phyloP scores from a whole-genome alignment of 2,797 vertebrate species.

The Hippopotamyrus pictus region DNA sequence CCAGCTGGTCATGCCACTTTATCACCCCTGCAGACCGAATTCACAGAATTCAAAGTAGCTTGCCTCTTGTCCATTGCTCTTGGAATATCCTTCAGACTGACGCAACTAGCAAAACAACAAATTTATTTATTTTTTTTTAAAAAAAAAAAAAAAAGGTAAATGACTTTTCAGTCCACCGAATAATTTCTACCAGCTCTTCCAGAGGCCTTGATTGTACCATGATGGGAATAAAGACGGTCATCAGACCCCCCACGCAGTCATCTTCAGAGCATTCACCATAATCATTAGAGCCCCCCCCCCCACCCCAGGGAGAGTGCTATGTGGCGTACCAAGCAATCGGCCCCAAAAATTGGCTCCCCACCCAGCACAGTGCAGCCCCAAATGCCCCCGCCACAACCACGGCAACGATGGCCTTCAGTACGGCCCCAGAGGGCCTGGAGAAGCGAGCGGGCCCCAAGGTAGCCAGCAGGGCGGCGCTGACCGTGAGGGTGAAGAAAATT shows the following conservation, averaged over 20 bases:
- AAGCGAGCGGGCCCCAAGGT: constrained; percentile 77
- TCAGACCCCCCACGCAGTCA: constrained; percentile 20
- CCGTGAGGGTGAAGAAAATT: constrained; percentile 83
- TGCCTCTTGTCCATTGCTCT: constrained; percentile 24
- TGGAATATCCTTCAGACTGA: constrained; percentile 18
- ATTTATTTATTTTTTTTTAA: not conserved
- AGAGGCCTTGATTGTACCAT: constrained; percentile 18
- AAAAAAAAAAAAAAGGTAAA: not conserved
- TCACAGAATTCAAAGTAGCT: constrained; percentile 28
- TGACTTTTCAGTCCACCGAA: not conserved
- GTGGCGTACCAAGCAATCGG: constrained; percentile 46
- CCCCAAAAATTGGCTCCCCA: constrained; percentile 49
- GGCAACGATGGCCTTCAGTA: constrained; percentile 76
- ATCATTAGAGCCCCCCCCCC: not conserved
- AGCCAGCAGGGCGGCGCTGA: constrained; percentile 82
- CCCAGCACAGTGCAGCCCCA: constrained; percentile 62
- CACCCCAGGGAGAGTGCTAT: constrained; percentile 22
- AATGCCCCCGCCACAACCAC: constrained; percentile 58
- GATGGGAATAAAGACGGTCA: constrained; percentile 24
- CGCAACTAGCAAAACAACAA: constrained; percentile 27
- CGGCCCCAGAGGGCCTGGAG: constrained; percentile 72
- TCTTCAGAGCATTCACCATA: constrained; percentile 33
- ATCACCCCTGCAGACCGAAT: constrained; percentile 19
- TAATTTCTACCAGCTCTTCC: constrained; percentile 38
- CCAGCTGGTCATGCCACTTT: constrained; percentile 30